A percentile compares a stretch with the other conserved stretches of the same genome.
Conservation (phyloP, 2,113 vertebrate genomes). For the Eulacestoma nigropectus region DNA sequence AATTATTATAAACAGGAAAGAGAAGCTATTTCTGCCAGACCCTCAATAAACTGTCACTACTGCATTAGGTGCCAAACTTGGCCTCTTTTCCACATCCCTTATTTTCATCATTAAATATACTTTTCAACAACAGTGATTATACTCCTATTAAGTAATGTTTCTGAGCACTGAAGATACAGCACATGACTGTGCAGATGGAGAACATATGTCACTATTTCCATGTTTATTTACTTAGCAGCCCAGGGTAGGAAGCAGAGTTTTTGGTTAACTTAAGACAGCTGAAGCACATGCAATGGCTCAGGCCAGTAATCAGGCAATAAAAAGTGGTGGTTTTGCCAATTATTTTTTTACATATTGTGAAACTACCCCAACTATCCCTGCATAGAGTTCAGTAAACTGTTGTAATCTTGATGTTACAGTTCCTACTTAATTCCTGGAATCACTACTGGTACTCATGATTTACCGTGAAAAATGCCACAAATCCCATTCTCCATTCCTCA, state of each 20-base stretch:
- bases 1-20: conserved; percentile 51
- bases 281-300: conserved; percentile 28
- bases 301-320: conserved; percentile 19
- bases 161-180: neutral
- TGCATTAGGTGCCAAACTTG: conserved; percentile 44
- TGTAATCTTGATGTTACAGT: neutral
- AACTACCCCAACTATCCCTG: neutral
- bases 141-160: conserved; percentile 31
- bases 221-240: conserved; percentile 58
- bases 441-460: neutral
- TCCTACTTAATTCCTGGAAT: conserved; percentile 25
- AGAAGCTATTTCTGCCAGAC: conserved; percentile 31
- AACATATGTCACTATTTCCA: conserved; percentile 62
- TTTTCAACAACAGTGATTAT: conserved; percentile 53
- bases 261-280: conserved; percentile 2
- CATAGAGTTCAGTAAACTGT: conserved; percentile 1
- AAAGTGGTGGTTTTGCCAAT: conserved; percentile 3
- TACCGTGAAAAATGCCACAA: neutral
- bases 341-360: conserved; percentile 43
- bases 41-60: conserved; percentile 33
- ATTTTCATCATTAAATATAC: conserved; percentile 43
- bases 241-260: conserved; percentile 10
- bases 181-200: conserved; percentile 44
- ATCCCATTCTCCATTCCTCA: neutral
- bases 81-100: neutral